Conservation (phyloP, 2,113 vertebrate genomes). For the Psittacara wagleri region DNA sequence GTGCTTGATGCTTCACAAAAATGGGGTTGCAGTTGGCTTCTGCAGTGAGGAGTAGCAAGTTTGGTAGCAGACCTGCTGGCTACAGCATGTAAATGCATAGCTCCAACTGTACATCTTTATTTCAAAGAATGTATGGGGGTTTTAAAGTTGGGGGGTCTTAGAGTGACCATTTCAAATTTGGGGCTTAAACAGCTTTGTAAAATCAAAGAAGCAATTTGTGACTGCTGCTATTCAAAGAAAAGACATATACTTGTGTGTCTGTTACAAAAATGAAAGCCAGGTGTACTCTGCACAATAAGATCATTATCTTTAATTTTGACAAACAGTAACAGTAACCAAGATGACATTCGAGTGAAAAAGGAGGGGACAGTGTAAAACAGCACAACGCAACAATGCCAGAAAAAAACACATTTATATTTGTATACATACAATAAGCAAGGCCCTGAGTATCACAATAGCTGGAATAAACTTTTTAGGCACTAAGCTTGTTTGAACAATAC, state of each 20-base stretch:
- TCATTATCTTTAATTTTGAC: constrained; percentile 9
- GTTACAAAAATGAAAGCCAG: background rate
- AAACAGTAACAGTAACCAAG: background rate
- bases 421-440: background rate
- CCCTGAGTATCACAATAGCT: constrained; percentile 58
- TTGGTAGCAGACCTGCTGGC: background rate
- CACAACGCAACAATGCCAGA: background rate
- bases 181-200: background rate
- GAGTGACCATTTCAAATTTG: accelerated
- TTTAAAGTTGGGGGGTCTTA: too few species aligned
- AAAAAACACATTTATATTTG: background rate
- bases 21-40: background rate
- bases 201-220: background rate
- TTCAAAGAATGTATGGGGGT: background rate
- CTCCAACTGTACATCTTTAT: accelerated
- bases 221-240: background rate
- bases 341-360: background rate
- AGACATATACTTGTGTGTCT: background rate
- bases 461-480: constrained; percentile 36
- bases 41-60: too few species aligned
- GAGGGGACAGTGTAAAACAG: background rate
- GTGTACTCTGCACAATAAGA: background rate
- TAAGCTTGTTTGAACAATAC: constrained; percentile 46
- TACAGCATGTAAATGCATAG: accelerated
- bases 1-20: background rate